Conservation (phyloP, 2,113 vertebrate genomes). For the Myotis davidii region DNA sequence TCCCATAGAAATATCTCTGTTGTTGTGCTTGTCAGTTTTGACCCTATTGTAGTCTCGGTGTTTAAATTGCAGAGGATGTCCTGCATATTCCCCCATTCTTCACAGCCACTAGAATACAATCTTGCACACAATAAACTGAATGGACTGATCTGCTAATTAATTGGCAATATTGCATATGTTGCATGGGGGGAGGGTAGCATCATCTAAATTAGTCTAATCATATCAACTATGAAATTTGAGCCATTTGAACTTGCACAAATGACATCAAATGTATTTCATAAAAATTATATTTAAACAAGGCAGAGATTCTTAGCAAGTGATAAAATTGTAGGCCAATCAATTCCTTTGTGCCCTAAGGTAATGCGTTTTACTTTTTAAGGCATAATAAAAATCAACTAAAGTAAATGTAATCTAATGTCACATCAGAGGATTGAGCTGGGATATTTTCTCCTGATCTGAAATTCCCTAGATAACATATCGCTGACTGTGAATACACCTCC, state of each 20-base stretch:
- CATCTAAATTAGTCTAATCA: background rate
- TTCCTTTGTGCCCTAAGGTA: background rate
- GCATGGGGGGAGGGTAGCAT: background rate
- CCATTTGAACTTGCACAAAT: slow-evolving; percentile 32
- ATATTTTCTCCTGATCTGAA: slow-evolving; percentile 38
- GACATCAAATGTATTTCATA: slow-evolving; percentile 2
- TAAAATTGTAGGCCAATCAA: background rate
- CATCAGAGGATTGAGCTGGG: background rate
- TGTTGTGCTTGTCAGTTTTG: background rate
- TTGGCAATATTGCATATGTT: background rate
- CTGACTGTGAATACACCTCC: background rate
- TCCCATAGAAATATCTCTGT: background rate
- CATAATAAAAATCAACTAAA: slow-evolving; percentile 31
- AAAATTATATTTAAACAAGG: slow-evolving; percentile 44
- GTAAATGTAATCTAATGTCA: slow-evolving; percentile 18
- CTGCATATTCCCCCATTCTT: background rate
- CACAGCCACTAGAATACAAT: background rate
- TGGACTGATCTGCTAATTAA: background rate
- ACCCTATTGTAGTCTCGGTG: background rate
- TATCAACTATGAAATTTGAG: background rate
- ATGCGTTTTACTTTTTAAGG: background rate
- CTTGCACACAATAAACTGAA: background rate
- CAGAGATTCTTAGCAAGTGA: slow-evolving; percentile 15
- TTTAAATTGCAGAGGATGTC: background rate
- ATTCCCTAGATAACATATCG: background rate